phyloP scores from a whole-genome alignment of 2,797 vertebrate genomes.

The Rhinichthys osculus region DNA sequence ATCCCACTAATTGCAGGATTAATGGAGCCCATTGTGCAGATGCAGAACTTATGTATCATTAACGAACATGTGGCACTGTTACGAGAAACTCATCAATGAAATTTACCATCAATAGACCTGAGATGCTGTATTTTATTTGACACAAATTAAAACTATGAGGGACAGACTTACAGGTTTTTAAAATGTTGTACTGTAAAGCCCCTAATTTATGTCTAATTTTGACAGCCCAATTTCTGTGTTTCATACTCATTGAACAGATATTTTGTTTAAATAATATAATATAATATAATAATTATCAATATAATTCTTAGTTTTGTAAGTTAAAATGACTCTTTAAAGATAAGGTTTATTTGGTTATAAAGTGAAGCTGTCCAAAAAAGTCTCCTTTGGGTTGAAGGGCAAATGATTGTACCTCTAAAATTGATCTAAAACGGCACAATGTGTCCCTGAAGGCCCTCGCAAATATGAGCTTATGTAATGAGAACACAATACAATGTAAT shows the following conservation, averaged over 20 bases:
- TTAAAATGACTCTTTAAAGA: not conserved
- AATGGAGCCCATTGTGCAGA: slow-evolving; percentile 17
- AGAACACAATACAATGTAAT: slow-evolving; percentile 1
- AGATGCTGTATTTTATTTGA: not conserved
- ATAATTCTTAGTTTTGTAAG: not conserved
- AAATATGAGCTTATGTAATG: slow-evolving; percentile 50
- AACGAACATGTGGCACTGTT: not conserved
- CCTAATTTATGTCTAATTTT: not conserved
- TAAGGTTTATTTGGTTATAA: not conserved
- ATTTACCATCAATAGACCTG: slow-evolving; percentile 1
- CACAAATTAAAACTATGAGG: not conserved
- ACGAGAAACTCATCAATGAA: not conserved
- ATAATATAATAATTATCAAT: not conserved
- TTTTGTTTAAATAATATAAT: not conserved
- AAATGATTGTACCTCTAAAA: slow-evolving; percentile 17
- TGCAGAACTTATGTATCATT: slow-evolving; percentile 22
- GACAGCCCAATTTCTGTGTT: not conserved
- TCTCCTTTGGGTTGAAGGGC: not conserved
- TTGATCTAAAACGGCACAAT: slow-evolving; percentile 17
- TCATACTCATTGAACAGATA: not conserved
- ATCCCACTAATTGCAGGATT: slow-evolving; percentile 33
- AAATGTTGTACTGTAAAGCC: not conserved
- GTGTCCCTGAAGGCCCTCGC: slow-evolving; percentile 35
- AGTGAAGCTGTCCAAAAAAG: not conserved
- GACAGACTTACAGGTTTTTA: not conserved